Conservation (phyloP, 2,888 invertebrate species). For the Epirrita christyi region DNA sequence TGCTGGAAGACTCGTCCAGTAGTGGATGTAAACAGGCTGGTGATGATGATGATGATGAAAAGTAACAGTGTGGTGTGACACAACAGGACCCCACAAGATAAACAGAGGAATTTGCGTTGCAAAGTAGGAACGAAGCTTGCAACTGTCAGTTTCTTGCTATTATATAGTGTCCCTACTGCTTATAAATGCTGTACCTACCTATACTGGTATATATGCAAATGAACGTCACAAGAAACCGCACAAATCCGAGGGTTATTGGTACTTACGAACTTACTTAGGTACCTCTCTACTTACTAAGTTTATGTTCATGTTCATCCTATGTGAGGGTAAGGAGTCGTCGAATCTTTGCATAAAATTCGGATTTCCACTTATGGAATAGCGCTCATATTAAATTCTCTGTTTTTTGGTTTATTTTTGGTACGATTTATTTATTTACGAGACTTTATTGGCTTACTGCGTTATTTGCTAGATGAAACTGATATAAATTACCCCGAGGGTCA, state of each 20-base stretch:
- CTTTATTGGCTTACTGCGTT: background rate
- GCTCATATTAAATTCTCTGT: background rate
- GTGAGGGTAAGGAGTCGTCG: background rate
- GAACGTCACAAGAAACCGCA: conserved; percentile 15
- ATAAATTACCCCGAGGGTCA: background rate
- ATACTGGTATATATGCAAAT: conserved; percentile 28
- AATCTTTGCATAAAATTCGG: conserved; percentile 1
- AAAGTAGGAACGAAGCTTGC: no score
- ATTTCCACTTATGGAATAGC: conserved; percentile 21
- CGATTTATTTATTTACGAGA: conserved; percentile 6
- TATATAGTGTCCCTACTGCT: background rate
- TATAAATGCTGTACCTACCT: background rate
- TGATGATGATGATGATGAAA: no score
- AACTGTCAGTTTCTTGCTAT: background rate
- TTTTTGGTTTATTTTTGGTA: background rate
- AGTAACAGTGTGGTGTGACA: no score
- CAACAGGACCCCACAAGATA: no score
- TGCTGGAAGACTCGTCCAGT: no score
- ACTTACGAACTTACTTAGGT: background rate
- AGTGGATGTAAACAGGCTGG: no score
- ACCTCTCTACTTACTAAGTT: background rate
- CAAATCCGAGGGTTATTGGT: conserved; percentile 6
- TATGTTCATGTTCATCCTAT: background rate
- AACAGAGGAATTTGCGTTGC: no score
- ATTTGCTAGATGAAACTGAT: background rate